A percentile compares a stretch with the other conserved stretches of the same genome.
Evolutionary conservation across 2,113 vertebrate genomes (phyloP).

Genomic region (Pluvianellus socialis): DNA sequence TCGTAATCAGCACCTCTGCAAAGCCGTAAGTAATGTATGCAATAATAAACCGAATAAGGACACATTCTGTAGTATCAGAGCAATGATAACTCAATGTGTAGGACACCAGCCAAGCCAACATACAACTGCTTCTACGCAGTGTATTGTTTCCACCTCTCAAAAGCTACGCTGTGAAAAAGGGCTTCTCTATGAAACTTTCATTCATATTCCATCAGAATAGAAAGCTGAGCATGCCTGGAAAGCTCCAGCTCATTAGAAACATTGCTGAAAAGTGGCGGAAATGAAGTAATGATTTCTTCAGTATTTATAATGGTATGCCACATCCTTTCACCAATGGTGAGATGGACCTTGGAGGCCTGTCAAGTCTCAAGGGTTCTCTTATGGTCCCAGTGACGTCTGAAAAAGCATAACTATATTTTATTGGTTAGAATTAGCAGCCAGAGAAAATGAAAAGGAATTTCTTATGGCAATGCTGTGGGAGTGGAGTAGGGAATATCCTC

Average conservation of each 20-base stretch:
- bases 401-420: neutral
- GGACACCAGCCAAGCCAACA: neutral
- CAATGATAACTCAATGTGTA: neutral
- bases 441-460: neutral
- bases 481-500: neutral
- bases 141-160: neutral
- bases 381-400: neutral
- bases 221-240: neutral
- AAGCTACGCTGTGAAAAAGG: neutral
- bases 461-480: neutral
- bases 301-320: neutral
- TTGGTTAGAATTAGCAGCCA: neutral
- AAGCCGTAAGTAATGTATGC: neutral
- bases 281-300: neutral
- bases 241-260: neutral
- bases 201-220: neutral
- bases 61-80: neutral
- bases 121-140: fast-evolving
- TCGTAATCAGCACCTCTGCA: neutral
- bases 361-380: neutral
- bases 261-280: neutral
- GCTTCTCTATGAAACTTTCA: neutral
- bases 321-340: neutral
- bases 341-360: neutral
- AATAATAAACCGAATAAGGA: fast-evolving